Evolutionary conservation across 2,113 vertebrate genomes (phyloP).

Genomic region (Myiozetetes cayanensis): DNA sequence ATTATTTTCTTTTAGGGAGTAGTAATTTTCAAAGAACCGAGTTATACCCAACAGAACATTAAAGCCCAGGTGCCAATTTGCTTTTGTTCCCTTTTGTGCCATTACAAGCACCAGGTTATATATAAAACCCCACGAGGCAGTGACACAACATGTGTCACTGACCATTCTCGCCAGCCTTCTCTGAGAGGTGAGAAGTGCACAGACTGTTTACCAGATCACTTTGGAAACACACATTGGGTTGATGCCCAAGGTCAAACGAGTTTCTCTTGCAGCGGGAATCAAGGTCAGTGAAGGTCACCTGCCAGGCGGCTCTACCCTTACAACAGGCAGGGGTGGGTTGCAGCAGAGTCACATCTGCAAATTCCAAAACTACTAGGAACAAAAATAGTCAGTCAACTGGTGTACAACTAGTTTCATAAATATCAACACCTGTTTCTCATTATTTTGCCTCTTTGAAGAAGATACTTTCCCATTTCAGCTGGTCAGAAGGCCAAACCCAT

Average conservation of each 20-base stretch:
- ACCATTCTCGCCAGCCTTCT: background rate
- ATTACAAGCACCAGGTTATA: background rate
- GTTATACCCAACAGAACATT: rapidly evolving
- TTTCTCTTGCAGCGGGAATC: background rate
- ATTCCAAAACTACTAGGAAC: background rate
- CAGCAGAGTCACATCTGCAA: background rate
- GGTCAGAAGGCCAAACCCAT: background rate
- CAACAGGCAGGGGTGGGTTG: rapidly evolving
- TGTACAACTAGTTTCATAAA: background rate
- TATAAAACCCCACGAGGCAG: background rate
- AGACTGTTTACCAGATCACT: background rate
- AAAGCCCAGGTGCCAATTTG: background rate
- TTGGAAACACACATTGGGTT: background rate
- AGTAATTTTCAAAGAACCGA: background rate
- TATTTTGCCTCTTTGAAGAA: conserved; percentile 5
- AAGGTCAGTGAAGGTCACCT: background rate
- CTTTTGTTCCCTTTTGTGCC: background rate
- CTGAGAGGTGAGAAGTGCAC: background rate
- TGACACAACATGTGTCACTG: background rate
- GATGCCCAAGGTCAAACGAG: background rate
- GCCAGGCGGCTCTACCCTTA: background rate
- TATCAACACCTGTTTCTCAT: background rate
- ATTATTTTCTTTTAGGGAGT: background rate
- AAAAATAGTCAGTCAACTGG: background rate
- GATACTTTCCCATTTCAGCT: background rate